Evolutionary conservation across 1,140 invertebrate species (phyloP).

Genomic region (Platorchestia sp.): DNA sequence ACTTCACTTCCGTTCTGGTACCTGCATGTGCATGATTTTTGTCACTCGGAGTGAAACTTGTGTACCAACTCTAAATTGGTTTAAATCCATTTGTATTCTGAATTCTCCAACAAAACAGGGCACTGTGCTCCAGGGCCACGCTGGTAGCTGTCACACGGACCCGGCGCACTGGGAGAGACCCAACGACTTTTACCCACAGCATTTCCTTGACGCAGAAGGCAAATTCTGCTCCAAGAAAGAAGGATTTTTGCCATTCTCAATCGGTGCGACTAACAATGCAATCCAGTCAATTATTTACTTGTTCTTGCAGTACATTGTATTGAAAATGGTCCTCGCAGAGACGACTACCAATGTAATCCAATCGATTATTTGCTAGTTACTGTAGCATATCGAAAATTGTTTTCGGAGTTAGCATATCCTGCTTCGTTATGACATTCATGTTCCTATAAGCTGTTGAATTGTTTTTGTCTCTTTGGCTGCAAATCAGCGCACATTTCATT

Average conservation of each 20-base stretch:
- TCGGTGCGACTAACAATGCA: not conserved
- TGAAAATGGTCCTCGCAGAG: no score
- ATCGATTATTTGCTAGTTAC: no score
- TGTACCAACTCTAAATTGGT: no score
- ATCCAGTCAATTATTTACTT: not conserved
- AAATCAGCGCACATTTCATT: not conserved
- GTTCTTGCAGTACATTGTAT: not conserved
- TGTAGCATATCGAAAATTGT: no score
- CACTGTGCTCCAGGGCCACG: not conserved
- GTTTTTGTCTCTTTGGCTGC: not conserved
- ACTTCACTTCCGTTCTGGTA: no score
- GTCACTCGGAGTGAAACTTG: no score
- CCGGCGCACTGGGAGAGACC: not conserved
- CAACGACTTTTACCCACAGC: not conserved
- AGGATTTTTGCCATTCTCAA: constrained; percentile 16
- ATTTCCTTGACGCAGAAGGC: constrained; percentile 18
- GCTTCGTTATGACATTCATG: not conserved
- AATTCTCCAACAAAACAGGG: not conserved
- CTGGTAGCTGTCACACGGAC: not conserved
- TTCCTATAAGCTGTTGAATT: not conserved
- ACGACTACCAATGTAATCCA: no score
- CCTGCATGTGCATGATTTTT: no score
- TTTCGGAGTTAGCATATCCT: not conserved
- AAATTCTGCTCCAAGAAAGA: constrained; percentile 20
- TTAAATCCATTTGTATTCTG: not conserved